Base-by-base conservation (phyloP, 1,140 invertebrate species). In the Chironomus tepperi region DNA sequence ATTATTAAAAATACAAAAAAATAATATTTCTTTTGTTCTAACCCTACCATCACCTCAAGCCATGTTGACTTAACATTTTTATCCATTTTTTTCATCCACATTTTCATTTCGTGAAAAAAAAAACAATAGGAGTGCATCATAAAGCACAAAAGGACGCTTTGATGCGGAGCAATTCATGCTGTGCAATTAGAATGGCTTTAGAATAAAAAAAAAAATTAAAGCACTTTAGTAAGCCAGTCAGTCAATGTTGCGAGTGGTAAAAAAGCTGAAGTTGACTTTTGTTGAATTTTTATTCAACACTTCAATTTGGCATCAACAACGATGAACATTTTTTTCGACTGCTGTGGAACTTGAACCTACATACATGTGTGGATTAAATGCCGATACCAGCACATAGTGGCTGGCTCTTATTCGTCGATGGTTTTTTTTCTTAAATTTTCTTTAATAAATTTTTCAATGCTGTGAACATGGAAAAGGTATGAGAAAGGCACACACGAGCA, bases 361-460 rank as follows among this genome's bases (percentile, higher is more conserved):
- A n/a, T 57, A 12, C 9, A 15, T 15, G 47, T 57, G 12, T 57
- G 5, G 5, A 34, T 34, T 34, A 5, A 34, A 34, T 34, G 24
- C 24, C 24, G 24, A 34, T 34, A 34, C 24, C 24, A 34, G 24
- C 24, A 34, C 24, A 34, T 34, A 34, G 24, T 34, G 12, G n/a
- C n/a, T n/a, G n/a, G 10, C 12, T 57, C 47, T n/a, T 57, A 57
- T n/a, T 5, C n/a, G 43, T 47, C 1, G 8, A 47, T 47, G 47
- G 5, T 57, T 57, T n/a, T n/a, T n/a, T 57, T 57, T 12, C 47
- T 70, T 21, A 70, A 70, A 70, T 70, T 70, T 70, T 16, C 65
- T 70, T 70, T 70, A 18, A 70, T 70, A 70, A 70, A 70, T 70
- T 70, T n/a, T 16, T 70, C 8, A 70, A 70, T 70, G 47, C n/a